Conservation (phyloP, 2,113 vertebrate species). For the Piliocolobus tephrosceles region DNA sequence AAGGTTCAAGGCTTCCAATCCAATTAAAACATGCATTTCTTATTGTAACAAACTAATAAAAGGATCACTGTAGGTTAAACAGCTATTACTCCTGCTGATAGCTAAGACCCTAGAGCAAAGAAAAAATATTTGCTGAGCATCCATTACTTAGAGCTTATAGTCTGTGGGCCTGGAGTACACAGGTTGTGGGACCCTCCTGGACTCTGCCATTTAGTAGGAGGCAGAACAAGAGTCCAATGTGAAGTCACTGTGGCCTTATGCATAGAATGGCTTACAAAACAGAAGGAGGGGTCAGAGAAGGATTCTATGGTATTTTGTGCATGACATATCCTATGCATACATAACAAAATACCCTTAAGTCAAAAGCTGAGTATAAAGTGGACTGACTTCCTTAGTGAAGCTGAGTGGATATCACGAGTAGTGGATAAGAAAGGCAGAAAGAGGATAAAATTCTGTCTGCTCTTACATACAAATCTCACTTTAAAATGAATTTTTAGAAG, state of each 20-base stretch:
- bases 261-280: neutral
- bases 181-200: neutral
- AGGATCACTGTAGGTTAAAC: neutral
- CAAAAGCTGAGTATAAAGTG: neutral
- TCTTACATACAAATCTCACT: neutral
- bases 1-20: neutral
- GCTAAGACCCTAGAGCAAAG: neutral
- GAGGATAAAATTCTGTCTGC: neutral
- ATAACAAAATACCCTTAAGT: neutral
- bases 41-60: neutral
- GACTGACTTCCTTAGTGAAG: neutral
- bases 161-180: neutral
- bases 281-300: neutral
- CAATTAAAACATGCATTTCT: neutral
- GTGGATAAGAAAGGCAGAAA: neutral
- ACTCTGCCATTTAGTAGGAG: neutral
- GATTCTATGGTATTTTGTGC: neutral
- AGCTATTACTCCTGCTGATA: neutral
- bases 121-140: neutral
- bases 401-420: neutral
- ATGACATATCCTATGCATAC: neutral
- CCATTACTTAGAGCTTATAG: neutral
- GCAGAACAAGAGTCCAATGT: neutral
- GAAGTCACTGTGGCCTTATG: neutral
- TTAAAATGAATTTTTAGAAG: slow-evolving; percentile 1